Percentiles rank a stretch among this genome's conserved stretches.
phyloP scores from a whole-genome alignment of 2,888 invertebrate genomes.

The Halictus ligatus region DNA sequence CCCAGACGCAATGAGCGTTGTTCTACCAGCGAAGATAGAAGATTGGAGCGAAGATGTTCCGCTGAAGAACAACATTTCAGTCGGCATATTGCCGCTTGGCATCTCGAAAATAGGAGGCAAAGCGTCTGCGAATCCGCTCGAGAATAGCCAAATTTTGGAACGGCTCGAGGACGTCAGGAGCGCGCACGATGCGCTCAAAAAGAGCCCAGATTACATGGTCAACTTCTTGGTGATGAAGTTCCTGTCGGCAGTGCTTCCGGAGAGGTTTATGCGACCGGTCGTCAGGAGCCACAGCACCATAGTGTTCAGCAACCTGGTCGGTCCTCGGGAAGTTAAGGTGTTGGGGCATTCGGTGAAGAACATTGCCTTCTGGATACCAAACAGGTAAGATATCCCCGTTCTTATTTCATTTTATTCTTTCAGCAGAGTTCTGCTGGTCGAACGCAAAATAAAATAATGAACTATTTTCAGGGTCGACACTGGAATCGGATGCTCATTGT shows the following conservation, averaged over 20 bases:
- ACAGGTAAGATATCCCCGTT: slow-evolving; percentile 83
- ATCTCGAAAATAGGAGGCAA: slow-evolving; percentile 72
- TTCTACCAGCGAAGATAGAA: slow-evolving; percentile 78
- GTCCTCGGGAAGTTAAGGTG: slow-evolving; percentile 83
- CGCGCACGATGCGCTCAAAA: slow-evolving; percentile 81
- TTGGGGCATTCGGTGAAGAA: slow-evolving; percentile 84
- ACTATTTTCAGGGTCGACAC: slow-evolving; percentile 62
- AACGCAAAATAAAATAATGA: not conserved
- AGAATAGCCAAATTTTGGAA: slow-evolving; percentile 61
- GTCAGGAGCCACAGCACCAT: slow-evolving; percentile 85
- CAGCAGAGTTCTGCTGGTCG: not conserved
- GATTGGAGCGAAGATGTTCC: slow-evolving; percentile 67
- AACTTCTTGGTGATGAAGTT: slow-evolving; percentile 85
- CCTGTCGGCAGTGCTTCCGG: slow-evolving; percentile 84
- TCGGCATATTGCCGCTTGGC: slow-evolving; percentile 85
- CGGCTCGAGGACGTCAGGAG: slow-evolving; percentile 80
- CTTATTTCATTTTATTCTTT: not conserved
- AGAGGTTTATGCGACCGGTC: slow-evolving; percentile 81
- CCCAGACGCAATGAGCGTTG: slow-evolving; percentile 75
- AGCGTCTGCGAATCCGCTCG: slow-evolving; percentile 21
- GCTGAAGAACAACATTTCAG: slow-evolving; percentile 85
- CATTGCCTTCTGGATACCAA: slow-evolving; percentile 86
- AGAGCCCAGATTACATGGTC: slow-evolving; percentile 84
- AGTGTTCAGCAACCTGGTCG: slow-evolving; percentile 86
- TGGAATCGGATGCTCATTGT: slow-evolving; percentile 85